Base-by-base conservation (phyloP, 2,797 vertebrate genomes). In the Cyclopterus lumpus region DNA sequence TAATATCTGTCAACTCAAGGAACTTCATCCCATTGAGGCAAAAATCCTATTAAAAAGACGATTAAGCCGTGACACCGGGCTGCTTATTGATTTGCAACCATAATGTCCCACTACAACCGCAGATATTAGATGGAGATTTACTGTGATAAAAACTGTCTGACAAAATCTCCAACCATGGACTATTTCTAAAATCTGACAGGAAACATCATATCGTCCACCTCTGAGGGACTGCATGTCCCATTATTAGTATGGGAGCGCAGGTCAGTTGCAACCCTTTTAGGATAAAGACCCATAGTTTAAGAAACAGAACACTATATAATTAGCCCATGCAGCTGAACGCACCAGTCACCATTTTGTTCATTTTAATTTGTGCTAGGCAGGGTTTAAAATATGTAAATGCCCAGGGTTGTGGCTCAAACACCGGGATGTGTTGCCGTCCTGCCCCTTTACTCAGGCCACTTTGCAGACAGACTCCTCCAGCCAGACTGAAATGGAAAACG, bases 401-500 rank as follows among this genome's bases (percentile, higher is more conserved):
- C 6, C 36, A 18, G 32, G 16, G 3, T 1, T 32, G 15, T 38
- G 12, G 36, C 26, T 48, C 8, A 69, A 24, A 42, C 26, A 10
- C 36, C 24, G 14, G 61, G 58, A 49, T 44, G 42, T 32, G 9
- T 38, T 20, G 51, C 11, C n/a, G 20, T 26, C 60, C 28, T 73
- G 73, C 59, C 60, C 46, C 36, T 38, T 40, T 14, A 34, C 66
- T 54, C 46, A 49, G 74, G 16, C 51, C 48, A 63, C 51, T 24
- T 12, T 51, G 30, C 68, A 83, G 68, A 75, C 71, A 70, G 65
- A 28, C 80, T 77, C 68, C 22, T 71, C 3, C 60, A 65, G 73
- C 49, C 73, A 75, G 76, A 77, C 77, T 80, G 77, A 83, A 80
- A 88, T 89, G 86, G 86, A 80, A 86, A 87, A 74, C 62, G 67